Conservation (phyloP, 1,140 invertebrate genomes). For the Gerris buenoi region DNA sequence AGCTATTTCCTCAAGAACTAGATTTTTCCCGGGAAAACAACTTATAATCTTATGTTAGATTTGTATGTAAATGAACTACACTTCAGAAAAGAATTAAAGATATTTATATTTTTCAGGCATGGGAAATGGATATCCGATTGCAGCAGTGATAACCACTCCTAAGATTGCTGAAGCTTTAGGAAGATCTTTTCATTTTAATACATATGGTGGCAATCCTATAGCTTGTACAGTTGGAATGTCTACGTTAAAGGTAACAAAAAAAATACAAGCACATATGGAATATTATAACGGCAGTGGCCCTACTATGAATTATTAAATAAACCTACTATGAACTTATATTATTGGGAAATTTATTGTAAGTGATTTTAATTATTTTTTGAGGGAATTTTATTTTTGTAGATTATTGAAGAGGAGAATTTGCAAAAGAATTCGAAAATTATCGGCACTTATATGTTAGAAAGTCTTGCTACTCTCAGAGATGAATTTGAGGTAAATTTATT, state of each 20-base stretch:
- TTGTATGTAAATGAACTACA: too few relatives aligned
- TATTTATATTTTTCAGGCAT: constrained; percentile 46
- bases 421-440: constrained; percentile 50
- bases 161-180: constrained; percentile 63
- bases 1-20: too few relatives aligned
- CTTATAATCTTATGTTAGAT: too few relatives aligned
- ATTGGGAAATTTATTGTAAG: not conserved
- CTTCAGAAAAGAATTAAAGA: too few relatives aligned
- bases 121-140: constrained; percentile 87
- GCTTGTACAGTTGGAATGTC: constrained; percentile 72
- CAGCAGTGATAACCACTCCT: constrained; percentile 77
- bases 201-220: constrained; percentile 88
- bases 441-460: constrained; percentile 67
- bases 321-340: not conserved
- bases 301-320: not conserved
- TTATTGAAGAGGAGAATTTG: constrained; percentile 79
- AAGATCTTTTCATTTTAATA: constrained; percentile 80
- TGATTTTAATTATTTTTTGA: not conserved
- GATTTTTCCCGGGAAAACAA: too few relatives aligned
- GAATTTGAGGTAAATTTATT: constrained; percentile 33
- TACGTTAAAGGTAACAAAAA: constrained; percentile 64
- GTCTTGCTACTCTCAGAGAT: constrained; percentile 54
- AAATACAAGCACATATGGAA: too few relatives aligned
- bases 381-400: constrained; percentile 35
- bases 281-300: too few relatives aligned